These are phyloP conservation scores for Euproctis similis DNA, from an alignment of 2,888 invertebrate species.

Conservation along the genomic window DNA sequence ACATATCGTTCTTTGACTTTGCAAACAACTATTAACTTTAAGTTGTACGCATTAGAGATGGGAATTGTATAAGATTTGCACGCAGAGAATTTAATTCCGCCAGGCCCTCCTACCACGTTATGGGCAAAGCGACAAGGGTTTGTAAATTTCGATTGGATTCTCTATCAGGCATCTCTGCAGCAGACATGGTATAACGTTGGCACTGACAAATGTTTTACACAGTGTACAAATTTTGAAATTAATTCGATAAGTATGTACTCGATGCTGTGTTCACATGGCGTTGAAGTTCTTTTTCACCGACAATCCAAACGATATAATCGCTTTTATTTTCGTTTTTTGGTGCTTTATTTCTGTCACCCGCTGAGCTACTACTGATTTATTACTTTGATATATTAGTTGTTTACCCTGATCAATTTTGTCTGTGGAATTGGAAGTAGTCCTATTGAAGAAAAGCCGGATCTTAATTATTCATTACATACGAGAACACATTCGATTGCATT, in stretches of 20 bases:
- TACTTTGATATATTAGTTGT: too few species aligned
- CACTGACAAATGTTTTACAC: slow-evolving; percentile 68
- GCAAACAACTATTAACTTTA: slow-evolving; percentile 38
- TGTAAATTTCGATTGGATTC: slow-evolving; percentile 69
- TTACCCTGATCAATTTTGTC: too few species aligned
- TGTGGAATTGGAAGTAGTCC: too few species aligned
- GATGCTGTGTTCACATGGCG: too few species aligned
- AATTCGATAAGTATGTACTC: slow-evolving; percentile 42
- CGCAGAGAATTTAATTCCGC: slow-evolving; percentile 58
- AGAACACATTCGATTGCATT: too few species aligned
- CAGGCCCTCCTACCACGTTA: slow-evolving; percentile 70
- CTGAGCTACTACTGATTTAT: too few species aligned
- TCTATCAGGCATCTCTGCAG: slow-evolving; percentile 66
- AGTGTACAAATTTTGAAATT: slow-evolving; percentile 63
- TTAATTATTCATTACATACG: too few species aligned
- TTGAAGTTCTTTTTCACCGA: too few species aligned
- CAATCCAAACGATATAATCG: too few species aligned
- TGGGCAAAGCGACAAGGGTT: slow-evolving; percentile 69
- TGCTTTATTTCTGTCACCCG: too few species aligned
- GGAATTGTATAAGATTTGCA: slow-evolving; percentile 27
- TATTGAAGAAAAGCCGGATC: too few species aligned
- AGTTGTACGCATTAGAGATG: slow-evolving; percentile 25
- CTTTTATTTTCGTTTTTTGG: too few species aligned
- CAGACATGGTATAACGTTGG: slow-evolving; percentile 47
- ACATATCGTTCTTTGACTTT: slow-evolving; percentile 35